Conservation (phyloP, 2,113 vertebrate species). For the Onychorhynchus coronatus region DNA sequence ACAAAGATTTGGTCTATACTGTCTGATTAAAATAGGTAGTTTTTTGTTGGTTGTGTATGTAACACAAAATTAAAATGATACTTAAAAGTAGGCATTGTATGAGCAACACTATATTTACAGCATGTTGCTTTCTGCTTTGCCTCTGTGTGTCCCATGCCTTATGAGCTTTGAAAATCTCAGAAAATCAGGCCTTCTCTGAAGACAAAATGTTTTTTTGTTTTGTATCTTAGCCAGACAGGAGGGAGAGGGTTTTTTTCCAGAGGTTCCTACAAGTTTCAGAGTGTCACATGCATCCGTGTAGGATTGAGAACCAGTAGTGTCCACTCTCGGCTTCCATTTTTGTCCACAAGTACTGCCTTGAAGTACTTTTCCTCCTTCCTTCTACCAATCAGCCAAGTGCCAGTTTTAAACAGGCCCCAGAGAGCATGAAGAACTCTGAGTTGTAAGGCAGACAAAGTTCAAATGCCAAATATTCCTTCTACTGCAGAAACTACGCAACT, state of each 20-base stretch:
- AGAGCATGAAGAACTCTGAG: neutral
- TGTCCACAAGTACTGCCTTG: neutral
- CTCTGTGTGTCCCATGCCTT: neutral
- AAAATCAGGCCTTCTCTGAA: neutral
- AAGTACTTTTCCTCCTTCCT: neutral
- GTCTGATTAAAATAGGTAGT: neutral
- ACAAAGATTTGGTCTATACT: neutral
- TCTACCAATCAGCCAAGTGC: neutral
- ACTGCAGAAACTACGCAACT: neutral
- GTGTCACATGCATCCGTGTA: neutral
- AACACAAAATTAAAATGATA: neutral
- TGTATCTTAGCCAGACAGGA: neutral
- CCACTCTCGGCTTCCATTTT: neutral
- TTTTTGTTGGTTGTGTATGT: neutral
- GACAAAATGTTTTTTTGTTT: neutral
- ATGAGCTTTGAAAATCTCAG: neutral
- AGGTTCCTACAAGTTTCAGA: neutral
- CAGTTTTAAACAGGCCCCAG: neutral
- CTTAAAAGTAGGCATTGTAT: neutral
- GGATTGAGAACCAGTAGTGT: neutral
- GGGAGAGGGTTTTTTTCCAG: neutral
- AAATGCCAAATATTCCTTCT: neutral
- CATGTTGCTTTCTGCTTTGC: neutral
- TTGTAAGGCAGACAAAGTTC: neutral
- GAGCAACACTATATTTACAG: neutral